Conservation (phyloP, 2,888 invertebrate genomes). For the Helleia helle region DNA sequence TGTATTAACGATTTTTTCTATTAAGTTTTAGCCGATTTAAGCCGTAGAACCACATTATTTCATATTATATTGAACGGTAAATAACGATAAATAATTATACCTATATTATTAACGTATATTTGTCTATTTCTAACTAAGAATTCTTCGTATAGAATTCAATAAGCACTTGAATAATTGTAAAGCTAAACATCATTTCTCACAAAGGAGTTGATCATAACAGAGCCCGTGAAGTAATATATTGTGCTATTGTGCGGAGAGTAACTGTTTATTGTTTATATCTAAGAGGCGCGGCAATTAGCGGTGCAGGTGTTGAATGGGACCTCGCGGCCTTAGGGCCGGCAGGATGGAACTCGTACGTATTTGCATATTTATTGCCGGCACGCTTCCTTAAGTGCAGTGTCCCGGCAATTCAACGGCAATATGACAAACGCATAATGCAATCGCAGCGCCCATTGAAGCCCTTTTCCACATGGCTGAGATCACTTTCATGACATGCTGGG, state of each 20-base stretch:
- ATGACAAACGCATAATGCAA: constrained; percentile 27
- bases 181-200: constrained; percentile 17
- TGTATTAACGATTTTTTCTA: too few relatives aligned
- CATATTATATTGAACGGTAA: too few relatives aligned
- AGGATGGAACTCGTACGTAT: constrained; percentile 30
- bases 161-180: constrained; percentile 5
- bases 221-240: constrained; percentile 37
- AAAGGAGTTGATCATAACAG: constrained; percentile 33
- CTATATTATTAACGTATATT: too few relatives aligned
- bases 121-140: neutral
- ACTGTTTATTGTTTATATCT: constrained; percentile 43
- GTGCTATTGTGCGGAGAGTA: constrained; percentile 46
- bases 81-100: too few relatives aligned
- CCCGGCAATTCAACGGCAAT: constrained; percentile 28
- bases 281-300: constrained; percentile 63
- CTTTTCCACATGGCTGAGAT: constrained; percentile 31
- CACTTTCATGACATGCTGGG: constrained; percentile 36
- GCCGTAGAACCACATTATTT: too few relatives aligned
- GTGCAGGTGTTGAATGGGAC: constrained; percentile 64
- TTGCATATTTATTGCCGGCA: constrained; percentile 49
- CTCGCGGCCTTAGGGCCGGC: constrained; percentile 44
- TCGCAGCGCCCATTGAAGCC: constrained; percentile 5
- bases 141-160: constrained; percentile 1
- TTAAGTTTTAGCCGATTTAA: too few relatives aligned
- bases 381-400: constrained; percentile 39